These are phyloP conservation scores for Thaleichthys pacificus DNA, from an alignment of 2,797 vertebrate species.

Conservation along the genomic window DNA sequence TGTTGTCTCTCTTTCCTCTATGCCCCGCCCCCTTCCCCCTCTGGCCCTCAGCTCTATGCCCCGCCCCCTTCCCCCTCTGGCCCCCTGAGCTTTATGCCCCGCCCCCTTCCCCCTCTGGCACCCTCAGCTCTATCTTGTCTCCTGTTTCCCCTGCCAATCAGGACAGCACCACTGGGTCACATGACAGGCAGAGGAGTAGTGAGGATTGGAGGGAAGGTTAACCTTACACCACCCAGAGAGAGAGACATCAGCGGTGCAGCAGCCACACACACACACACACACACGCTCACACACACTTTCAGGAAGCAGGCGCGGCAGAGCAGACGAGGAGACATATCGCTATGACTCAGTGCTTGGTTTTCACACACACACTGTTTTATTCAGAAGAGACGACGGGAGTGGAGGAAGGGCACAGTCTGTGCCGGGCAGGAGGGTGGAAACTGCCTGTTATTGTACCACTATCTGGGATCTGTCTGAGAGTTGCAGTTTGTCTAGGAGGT, in stretches of 20 bases:
- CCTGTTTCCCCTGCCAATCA: slow-evolving; percentile 63
- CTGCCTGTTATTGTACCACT: slow-evolving; percentile 12
- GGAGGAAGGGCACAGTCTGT: slow-evolving; percentile 5
- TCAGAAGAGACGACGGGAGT: background rate
- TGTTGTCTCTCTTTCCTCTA: background rate
- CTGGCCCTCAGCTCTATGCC: slow-evolving; percentile 17
- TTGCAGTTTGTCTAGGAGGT: slow-evolving; percentile 54
- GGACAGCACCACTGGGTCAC: slow-evolving; percentile 49
- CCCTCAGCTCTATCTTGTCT: slow-evolving; percentile 41
- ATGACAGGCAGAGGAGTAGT: slow-evolving; percentile 70
- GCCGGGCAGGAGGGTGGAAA: slow-evolving; percentile 28
- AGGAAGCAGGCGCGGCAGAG: slow-evolving; percentile 50
- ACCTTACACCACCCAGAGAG: slow-evolving; percentile 52
- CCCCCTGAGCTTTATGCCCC: slow-evolving; percentile 26
- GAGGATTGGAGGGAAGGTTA: slow-evolving; percentile 67
- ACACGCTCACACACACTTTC: slow-evolving; percentile 23
- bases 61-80: slow-evolving; percentile 34
- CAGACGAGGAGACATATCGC: slow-evolving; percentile 22
- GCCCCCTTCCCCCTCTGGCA: slow-evolving; percentile 35
- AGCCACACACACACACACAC: slow-evolving; percentile 22
- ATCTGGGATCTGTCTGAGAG: slow-evolving; percentile 35
- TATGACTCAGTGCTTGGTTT: slow-evolving; percentile 31
- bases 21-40: slow-evolving; percentile 27
- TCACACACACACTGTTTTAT: slow-evolving; percentile 10
- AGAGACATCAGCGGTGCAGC: slow-evolving; percentile 21